A percentile compares a stretch with the other conserved stretches of the same genome.
Evolutionary conservation across 2,113 vertebrate genomes (phyloP).

Genomic region (Nycticebus coucang): DNA sequence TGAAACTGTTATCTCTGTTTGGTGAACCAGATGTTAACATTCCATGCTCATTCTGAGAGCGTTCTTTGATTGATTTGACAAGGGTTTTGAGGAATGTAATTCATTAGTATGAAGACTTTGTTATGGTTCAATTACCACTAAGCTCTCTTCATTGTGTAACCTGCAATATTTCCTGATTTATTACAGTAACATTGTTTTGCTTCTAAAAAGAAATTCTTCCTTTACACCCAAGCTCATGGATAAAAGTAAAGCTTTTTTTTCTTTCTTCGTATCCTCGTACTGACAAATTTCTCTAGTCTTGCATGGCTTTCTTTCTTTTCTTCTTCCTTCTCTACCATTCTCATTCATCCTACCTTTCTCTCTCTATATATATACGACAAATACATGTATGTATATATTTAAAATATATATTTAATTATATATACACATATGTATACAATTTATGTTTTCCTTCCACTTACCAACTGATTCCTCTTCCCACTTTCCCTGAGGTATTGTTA

Average conservation of each 20-base stretch:
- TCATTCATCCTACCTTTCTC: neutral
- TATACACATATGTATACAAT: neutral
- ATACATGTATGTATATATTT: neutral
- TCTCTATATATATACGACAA: neutral
- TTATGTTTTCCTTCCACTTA: conserved; percentile 17
- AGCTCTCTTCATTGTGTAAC: conserved; percentile 39
- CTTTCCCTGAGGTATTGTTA: neutral
- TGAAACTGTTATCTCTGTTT: conserved; percentile 68
- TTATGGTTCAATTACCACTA: conserved; percentile 50
- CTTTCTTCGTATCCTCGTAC: neutral
- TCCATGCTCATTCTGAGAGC: conserved; percentile 50
- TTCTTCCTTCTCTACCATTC: conserved; percentile 18
- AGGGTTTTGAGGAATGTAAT: conserved; percentile 67
- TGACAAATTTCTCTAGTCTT: neutral
- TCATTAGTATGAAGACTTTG: conserved; percentile 60
- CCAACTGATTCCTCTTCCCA: neutral
- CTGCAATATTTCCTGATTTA: conserved; percentile 12
- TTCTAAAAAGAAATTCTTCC: conserved; percentile 31
- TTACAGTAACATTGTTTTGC: conserved; percentile 41
- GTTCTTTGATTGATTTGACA: conserved; percentile 55
- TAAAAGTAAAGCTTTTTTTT: neutral
- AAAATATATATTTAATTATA: no score
- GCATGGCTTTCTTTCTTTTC: neutral
- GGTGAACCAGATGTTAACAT: conserved; percentile 68
- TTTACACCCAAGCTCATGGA: neutral